phyloP scores from a whole-genome alignment of 2,113 vertebrate species.

The Pao palembangensis region DNA sequence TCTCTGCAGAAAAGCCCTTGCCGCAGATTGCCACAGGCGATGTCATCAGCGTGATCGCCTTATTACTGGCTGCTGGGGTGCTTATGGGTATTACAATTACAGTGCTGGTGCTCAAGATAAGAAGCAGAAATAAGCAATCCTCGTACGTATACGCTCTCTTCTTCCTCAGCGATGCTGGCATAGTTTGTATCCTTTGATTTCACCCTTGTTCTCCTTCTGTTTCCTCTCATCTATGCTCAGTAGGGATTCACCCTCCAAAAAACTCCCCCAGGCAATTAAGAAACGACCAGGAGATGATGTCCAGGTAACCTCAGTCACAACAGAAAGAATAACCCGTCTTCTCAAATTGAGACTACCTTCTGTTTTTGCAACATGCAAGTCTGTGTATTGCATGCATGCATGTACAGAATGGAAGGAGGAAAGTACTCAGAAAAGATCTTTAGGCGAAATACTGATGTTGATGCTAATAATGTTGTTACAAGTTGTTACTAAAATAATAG shows the following conservation, averaged over 20 bases:
- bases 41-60: constrained; percentile 72
- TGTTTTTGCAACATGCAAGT: too few relatives aligned
- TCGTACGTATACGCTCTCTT: constrained; percentile 58
- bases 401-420: too few relatives aligned
- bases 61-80: constrained; percentile 72
- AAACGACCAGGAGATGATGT: constrained; percentile 64
- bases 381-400: too few relatives aligned
- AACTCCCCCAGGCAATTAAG: constrained; percentile 54
- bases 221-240: constrained; percentile 27
- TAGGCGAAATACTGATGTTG: too few relatives aligned
- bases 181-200: background rate
- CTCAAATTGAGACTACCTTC: too few relatives aligned
- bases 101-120: constrained; percentile 73
- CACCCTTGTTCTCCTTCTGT: background rate
- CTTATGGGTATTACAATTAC: constrained; percentile 71
- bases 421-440: too few relatives aligned
- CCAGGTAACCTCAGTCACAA: constrained; percentile 46
- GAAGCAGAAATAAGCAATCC: constrained; percentile 60
- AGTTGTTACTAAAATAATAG: too few relatives aligned
- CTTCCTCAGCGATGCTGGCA: background rate
- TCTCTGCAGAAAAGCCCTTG: constrained; percentile 66
- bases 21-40: constrained; percentile 68
- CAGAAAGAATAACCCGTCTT: background rate
- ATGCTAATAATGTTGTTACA: too few relatives aligned
- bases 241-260: constrained; percentile 56